Evolutionary conservation across 2,888 invertebrate species (phyloP).

Genomic region (Phalera bucephala): DNA sequence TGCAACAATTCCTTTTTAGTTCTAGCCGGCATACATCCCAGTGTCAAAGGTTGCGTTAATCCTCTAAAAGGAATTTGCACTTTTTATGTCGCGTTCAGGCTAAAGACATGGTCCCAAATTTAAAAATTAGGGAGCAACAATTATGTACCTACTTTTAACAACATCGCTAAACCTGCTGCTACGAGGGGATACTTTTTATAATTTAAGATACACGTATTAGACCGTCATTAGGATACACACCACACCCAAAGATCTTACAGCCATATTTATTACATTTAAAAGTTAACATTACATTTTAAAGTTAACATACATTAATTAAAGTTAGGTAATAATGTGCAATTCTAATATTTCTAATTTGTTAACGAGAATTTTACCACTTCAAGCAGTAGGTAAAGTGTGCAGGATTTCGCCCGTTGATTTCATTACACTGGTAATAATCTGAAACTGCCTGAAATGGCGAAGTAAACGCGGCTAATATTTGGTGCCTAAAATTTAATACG

Average conservation of each 20-base stretch:
- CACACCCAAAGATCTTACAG: constrained; percentile 36
- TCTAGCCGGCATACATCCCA: constrained; percentile 19
- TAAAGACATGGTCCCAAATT: constrained; percentile 31
- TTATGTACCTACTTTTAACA: constrained; percentile 9
- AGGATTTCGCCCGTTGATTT: too few relatives aligned
- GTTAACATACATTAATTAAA: constrained; percentile 36
- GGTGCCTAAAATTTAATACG: constrained; percentile 47
- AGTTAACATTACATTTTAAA: constrained; percentile 35
- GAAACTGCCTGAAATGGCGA: constrained; percentile 39
- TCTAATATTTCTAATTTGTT: constrained; percentile 37
- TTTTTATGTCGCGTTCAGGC: constrained; percentile 7
- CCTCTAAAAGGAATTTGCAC: constrained; percentile 5
- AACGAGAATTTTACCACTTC: constrained; percentile 32
- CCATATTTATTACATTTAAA: constrained; percentile 25
- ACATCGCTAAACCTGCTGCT: constrained; percentile 15
- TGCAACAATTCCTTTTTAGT: constrained; percentile 19
- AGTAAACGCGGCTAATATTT: constrained; percentile 34
- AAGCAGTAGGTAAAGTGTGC: too few relatives aligned
- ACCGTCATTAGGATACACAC: constrained; percentile 34
- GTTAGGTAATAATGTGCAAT: constrained; percentile 43
- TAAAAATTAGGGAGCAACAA: constrained; percentile 22
- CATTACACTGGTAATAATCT: too few relatives aligned
- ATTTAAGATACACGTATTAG: constrained; percentile 34
- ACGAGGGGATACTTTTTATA: constrained; percentile 13
- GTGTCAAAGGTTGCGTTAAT: constrained; percentile 1